Evolutionary conservation across 2,797 vertebrate species (phyloP), one percentile per base, ranked within the genome.

Genomic region (Sebastes steindachneri): DNA sequence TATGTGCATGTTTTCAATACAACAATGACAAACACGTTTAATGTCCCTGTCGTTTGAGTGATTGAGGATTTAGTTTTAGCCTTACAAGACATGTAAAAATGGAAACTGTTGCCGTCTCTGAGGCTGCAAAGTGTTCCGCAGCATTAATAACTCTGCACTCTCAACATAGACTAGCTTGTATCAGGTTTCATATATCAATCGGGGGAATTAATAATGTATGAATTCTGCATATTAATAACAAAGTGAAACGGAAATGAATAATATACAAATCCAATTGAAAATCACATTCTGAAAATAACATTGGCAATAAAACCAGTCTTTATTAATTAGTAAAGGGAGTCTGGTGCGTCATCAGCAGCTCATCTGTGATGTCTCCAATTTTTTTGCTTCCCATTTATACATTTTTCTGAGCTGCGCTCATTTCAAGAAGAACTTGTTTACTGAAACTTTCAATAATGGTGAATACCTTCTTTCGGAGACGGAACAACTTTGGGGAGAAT

Each of bases 261-360:
- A 45, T 29, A 15, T 5, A 68, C 11, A 73, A 33, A 53, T 54
- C 23, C 2, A 37, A 15, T 9, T 65, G 10, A 68, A 66, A 59
- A 37, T 48, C 3, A 12, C 26, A 64, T 68, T 73, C 57, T 33
- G 1, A 26, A 48, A 41, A 64, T 12, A 66, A 25, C 19, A 33
- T 37, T 29, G 23, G 8, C 23, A 57, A 63, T n/a, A 19, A 51
- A 53, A 26, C 37, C 14, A 31, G 57, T 51, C 10, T 72, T 37
- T 29, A 60, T 31, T 63, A 29, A 55, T 28, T 63, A 12, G 26
- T 69, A 19, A 64, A 45, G 23, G 28, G 48, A 62, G 37, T 21
- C 33, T 73, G 26, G 48, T 53, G 37, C 33, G 68, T 73, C 59
- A 69, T 65, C 64, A 84, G 65, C 17, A 21, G 59, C 69, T 73